A percentile compares a stretch with the other conserved stretches of the same genome.
Evolutionary conservation across 2,888 invertebrate species (phyloP).

Genomic region (Synergus laeviventris): DNA sequence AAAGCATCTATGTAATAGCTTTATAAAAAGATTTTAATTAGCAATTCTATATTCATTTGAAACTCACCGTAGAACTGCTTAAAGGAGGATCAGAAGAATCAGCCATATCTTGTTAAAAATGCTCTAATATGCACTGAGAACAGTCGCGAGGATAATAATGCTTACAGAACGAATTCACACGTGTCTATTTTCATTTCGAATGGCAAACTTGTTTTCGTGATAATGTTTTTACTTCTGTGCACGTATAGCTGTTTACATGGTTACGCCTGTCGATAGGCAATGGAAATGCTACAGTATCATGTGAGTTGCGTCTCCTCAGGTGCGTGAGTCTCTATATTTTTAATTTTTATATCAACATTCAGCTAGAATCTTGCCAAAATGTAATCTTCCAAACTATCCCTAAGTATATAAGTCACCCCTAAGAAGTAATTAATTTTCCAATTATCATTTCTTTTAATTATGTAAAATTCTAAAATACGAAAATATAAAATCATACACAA

Average conservation of each 20-base stretch:
- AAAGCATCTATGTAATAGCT: not conserved
- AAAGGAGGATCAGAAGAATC: not conserved
- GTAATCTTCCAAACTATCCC: no score
- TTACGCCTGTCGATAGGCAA: slow-evolving; percentile 11
- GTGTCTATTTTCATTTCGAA: slow-evolving; percentile 13
- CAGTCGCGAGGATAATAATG: not conserved
- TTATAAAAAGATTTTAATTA: not conserved
- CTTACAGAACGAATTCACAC: slow-evolving; percentile 10
- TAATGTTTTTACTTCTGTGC: not conserved
- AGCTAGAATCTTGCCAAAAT: no score
- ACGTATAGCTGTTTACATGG: not conserved
- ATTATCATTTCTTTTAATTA: no score
- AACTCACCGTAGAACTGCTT: not conserved
- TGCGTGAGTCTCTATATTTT: not conserved
- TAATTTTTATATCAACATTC: not conserved
- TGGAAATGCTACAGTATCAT: not conserved
- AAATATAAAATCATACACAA: no score
- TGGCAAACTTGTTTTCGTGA: not conserved
- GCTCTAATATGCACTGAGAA: not conserved
- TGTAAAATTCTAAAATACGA: no score
- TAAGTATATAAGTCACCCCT: no score
- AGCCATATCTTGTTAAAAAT: not conserved
- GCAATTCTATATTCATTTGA: not conserved
- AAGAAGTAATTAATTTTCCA: no score
- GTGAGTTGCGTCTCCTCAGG: not conserved